Conservation (phyloP, 2,113 vertebrate genomes). For the Isurus oxyrinchus region DNA sequence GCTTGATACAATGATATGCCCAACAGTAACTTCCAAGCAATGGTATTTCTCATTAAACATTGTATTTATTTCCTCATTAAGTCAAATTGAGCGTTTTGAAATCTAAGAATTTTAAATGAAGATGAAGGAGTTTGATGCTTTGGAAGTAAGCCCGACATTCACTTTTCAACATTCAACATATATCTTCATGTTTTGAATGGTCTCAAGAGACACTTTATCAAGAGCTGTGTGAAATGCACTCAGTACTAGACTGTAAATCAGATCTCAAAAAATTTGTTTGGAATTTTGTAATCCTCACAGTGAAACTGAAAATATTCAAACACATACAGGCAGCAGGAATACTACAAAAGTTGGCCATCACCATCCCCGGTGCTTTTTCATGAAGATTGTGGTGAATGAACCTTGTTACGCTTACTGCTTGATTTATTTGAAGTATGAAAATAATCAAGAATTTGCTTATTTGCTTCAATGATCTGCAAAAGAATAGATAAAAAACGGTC, state of each 20-base stretch:
- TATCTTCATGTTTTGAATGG: neutral
- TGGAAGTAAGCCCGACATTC: neutral
- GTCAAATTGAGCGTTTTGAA: neutral
- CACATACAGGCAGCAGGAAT: neutral
- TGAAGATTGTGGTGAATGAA: neutral
- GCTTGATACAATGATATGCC: neutral
- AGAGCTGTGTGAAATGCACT: neutral
- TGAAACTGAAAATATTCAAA: constrained; percentile 15
- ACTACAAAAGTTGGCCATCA: neutral
- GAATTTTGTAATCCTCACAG: neutral
- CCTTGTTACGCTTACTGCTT: too few species aligned
- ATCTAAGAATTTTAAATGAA: neutral
- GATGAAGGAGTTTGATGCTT: neutral
- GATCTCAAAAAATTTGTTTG: neutral
- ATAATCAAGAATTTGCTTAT: neutral
- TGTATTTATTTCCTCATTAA: neutral
- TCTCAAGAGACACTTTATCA: neutral
- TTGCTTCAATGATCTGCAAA: neutral
- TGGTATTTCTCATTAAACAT: neutral
- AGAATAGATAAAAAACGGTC: neutral
- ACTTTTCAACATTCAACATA: constrained; percentile 2
- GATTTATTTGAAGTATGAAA: neutral
- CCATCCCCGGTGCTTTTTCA: neutral
- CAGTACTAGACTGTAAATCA: neutral
- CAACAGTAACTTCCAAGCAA: neutral